Percentiles rank a stretch among this genome's conserved stretches.
Conservation (phyloP, 1,140 invertebrate species). For the Mesaphorura yosii region DNA sequence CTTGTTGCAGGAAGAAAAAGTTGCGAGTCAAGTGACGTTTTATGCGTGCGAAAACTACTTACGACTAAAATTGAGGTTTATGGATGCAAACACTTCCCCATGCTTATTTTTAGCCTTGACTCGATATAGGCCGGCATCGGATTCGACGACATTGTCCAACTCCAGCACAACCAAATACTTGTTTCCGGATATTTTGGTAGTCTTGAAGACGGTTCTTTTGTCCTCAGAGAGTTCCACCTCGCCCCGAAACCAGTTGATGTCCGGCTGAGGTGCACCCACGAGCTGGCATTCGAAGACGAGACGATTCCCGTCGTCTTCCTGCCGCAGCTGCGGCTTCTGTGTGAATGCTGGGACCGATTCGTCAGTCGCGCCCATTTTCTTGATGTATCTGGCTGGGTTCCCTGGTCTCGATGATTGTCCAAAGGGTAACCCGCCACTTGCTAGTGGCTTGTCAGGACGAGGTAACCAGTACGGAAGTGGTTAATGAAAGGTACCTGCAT, state of each 20-base stretch:
- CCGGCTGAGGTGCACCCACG: constrained; percentile 72
- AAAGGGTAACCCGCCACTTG: neutral
- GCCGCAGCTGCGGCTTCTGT: constrained; percentile 87
- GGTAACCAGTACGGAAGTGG: too few relatives aligned
- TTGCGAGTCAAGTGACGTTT: neutral
- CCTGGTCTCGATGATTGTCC: too few relatives aligned
- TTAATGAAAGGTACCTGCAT: too few relatives aligned
- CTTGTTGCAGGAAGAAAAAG: too few relatives aligned
- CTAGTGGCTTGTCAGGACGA: neutral
- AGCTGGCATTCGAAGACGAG: constrained; percentile 91
- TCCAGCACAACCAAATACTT: constrained; percentile 83
- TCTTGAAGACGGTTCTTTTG: constrained; percentile 69
- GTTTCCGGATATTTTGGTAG: constrained; percentile 68
- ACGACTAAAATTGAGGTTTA: constrained; percentile 98
- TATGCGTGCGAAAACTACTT: constrained; percentile 51
- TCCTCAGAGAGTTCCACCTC: constrained; percentile 70
- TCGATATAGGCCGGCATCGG: constrained; percentile 92
- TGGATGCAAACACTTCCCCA: constrained; percentile 94
- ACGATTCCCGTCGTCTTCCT: constrained; percentile 90
- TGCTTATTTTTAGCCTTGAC: constrained; percentile 95
- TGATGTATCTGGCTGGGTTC: too few relatives aligned
- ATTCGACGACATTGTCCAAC: constrained; percentile 88
- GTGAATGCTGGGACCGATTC: constrained; percentile 94
- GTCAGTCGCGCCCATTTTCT: constrained; percentile 58
- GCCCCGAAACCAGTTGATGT: constrained; percentile 81